These are phyloP conservation scores for Hyperopisus bebe DNA, from an alignment of 2,113 vertebrate genomes.

Conservation along the genomic window DNA sequence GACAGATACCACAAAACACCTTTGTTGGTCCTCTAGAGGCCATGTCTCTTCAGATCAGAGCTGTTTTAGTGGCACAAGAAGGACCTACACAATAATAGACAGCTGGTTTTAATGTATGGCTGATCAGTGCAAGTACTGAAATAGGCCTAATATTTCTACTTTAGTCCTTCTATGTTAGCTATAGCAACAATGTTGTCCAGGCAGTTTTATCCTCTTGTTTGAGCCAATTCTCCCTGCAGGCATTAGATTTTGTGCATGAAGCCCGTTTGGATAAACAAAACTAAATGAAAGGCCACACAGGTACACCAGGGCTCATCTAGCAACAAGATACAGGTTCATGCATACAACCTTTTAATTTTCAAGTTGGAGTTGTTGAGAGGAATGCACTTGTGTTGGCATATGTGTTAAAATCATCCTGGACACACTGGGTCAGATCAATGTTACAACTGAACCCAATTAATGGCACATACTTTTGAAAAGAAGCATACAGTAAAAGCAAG, in stretches of 20 bases:
- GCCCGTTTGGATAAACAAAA: not conserved
- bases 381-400: not conserved
- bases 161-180: not conserved
- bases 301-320: not conserved
- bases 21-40: not conserved
- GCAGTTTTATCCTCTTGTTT: not conserved
- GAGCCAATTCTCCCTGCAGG: not conserved
- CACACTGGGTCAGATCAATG: not conserved
- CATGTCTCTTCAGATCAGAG: not conserved
- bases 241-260: not conserved
- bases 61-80: not conserved
- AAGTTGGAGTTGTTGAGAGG: not conserved
- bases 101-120: too few species aligned
- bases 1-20: not conserved
- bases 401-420: not conserved
- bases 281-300: not conserved
- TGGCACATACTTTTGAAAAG: not conserved
- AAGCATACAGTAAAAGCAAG: not conserved
- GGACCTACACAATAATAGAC: too few species aligned
- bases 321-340: not conserved
- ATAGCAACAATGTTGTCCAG: not conserved
- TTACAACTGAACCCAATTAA: not conserved
- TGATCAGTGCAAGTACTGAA: not conserved
- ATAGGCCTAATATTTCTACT: not conserved
- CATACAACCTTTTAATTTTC: not conserved